Percentiles rank a stretch among this genome's conserved stretches.
These are phyloP conservation scores for Zeuzera pyrina DNA, from an alignment of 2,888 invertebrate species.

Conservation along the genomic window DNA sequence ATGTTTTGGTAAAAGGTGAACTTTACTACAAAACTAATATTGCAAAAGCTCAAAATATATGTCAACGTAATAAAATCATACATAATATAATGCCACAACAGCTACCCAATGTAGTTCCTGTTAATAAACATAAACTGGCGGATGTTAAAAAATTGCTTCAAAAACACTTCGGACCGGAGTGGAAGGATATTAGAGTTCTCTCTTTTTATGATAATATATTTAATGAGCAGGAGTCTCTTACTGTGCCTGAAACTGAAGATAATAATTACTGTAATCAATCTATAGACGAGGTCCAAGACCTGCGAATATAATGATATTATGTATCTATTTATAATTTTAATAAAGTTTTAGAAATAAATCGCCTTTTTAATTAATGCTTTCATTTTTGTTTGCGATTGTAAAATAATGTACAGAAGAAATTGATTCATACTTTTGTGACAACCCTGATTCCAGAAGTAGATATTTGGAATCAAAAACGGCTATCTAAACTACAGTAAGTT, in stretches of 20 bases:
- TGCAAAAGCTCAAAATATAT: constrained; percentile 11
- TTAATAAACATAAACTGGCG: constrained; percentile 13
- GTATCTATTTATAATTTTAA: too few relatives aligned
- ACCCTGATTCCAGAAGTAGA: constrained; percentile 7
- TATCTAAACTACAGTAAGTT: constrained; percentile 6
- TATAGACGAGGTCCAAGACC: constrained; percentile 8
- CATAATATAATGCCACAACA: constrained; percentile 4
- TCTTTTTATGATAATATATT: too few relatives aligned
- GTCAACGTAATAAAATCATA: constrained; percentile 5
- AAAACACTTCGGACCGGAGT: constrained; percentile 14
- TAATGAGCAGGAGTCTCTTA: too few relatives aligned
- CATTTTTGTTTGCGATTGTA: neutral
- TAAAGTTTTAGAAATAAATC: too few relatives aligned
- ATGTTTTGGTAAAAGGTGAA: too few relatives aligned
- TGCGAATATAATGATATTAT: constrained; percentile 6
- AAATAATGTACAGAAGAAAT: constrained; percentile 4
- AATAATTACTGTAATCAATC: constrained; percentile 10
- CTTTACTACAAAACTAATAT: too few relatives aligned
- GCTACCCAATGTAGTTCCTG: too few relatives aligned
- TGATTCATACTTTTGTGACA: constrained; percentile 3
- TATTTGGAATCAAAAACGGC: constrained; percentile 8
- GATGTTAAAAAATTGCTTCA: constrained; percentile 12
- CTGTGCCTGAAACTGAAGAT: constrained; percentile 6
- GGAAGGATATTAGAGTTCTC: constrained; percentile 8
- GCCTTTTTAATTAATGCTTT: neutral